Base-by-base conservation (phyloP, 2,888 invertebrate species). In the Drosophila anomelani region DNA sequence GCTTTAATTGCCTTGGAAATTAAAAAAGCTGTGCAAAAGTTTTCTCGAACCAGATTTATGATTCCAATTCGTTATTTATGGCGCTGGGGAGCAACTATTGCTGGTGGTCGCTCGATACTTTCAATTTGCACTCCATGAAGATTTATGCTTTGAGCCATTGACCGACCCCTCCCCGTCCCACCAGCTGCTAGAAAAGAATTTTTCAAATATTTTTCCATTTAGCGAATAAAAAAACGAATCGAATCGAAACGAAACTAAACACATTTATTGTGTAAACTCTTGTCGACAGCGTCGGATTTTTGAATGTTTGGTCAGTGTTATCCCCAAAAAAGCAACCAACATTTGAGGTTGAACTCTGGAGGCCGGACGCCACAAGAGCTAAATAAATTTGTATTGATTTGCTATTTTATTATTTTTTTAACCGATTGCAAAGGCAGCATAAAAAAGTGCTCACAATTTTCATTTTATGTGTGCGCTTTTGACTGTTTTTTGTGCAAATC, bases 361-460 rank as follows among this genome's bases (percentile, higher is more conserved):
- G 53, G 32, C 23, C 44, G 44, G 44, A 46, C 23, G 13, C 23
- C 43, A 47, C 20, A 44, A 59, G 56, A 70, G 58, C 75, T 79
- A 75, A 66, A 84, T 89, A 81, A 89, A 84, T 87, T 77, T 89
- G 86, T 89, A 87, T 87, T 77, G 76, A 69, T 83, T 76, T 72
- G 67, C 43, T 55, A 38, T 43, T 64, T 58, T 58, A 58, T 75
- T 75, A 54, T 55, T 67, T 49, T n/a, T 59, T 75, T 55, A 66
- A 55, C 29, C 73, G 54, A 64, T 72, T 58, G 49, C 46, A 39
- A 7, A 36, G 26, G 20, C 26, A 36, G 39, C 38, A 41, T 46
- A 63, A 66, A 69, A 74, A 56, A 46, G 44, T 17, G 26, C 34
- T 12, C 26, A 49, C 38, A 71, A 82, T 77, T 77, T 82, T 54